Base-by-base conservation (phyloP, 2,888 invertebrate species). In the Doris montereyensis region DNA sequence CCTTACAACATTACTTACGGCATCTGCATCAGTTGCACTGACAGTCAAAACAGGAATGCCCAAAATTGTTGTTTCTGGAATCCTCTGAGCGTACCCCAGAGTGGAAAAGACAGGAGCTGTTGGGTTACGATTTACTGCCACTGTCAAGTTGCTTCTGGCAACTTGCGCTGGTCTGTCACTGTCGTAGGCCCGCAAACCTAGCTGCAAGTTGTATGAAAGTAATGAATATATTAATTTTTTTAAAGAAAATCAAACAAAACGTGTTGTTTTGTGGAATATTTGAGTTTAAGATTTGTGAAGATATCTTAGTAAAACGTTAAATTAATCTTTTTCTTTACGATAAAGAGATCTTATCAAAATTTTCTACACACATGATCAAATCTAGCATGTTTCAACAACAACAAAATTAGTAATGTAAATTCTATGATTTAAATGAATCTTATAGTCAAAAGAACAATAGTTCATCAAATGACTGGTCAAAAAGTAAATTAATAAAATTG, bases 71-170 rank as follows among this genome's bases (percentile, higher is more conserved):
- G 86, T 85, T 65, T 89, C 89, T 1, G 86, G 75, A 1, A 89
- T 85, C 5, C 81, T 84, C 60, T 81, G 79, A 1, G 76, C 76
- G 76, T 87, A 88, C 2, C 26, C 62, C 24, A 75, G 75, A 58
- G 81, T 81, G n/a, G 60, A 76, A 72, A 86, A 86, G 0, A 81
- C 79, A 0, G 90, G 90, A 2, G 84, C 77, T 72, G 82, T 84
- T 13, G 85, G 86, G 74, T 90, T 89, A 3, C 89, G 81, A 74
- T 84, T 85, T 1, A 90, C 87, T 17, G 80, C 77, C 71, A 90
- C 85, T 13, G 85, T 87, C 75, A 90, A 85, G 71, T 85, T 84
- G n/a, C 87, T 82, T n/a, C 28, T 78, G 28, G 85, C 85, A 10
- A 82, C 76, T 75, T 87, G 85, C 17, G 41, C 70, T 13, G 87